Evolutionary conservation across 2,113 vertebrate species (phyloP).

Genomic region (Monopterus albus): DNA sequence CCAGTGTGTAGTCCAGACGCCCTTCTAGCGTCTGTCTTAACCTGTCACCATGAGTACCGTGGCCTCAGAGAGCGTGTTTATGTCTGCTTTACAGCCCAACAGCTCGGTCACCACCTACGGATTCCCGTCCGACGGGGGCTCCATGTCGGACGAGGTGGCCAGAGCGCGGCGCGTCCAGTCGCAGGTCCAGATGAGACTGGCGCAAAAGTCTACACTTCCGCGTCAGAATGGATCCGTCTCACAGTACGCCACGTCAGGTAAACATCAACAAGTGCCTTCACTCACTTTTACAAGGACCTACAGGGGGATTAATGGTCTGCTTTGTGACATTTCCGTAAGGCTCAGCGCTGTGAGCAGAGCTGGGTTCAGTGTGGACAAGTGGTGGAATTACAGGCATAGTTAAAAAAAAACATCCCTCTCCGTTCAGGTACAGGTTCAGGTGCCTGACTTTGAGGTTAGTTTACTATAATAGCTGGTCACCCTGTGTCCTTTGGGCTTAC

Average conservation of each 20-base stretch:
- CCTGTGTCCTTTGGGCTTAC: not conserved
- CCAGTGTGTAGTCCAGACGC: not conserved
- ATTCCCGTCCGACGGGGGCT: conserved; percentile 67
- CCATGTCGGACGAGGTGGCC: conserved; percentile 47
- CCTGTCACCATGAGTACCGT: conserved; percentile 55
- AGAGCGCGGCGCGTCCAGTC: conserved; percentile 75
- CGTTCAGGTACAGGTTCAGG: not conserved
- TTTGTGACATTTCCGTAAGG: not conserved
- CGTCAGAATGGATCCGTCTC: conserved; percentile 69
- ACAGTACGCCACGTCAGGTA: conserved; percentile 78
- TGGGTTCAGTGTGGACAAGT: not conserved
- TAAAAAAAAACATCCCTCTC: no score
- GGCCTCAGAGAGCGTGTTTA: conserved; percentile 71
- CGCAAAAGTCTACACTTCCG: conserved; percentile 77
- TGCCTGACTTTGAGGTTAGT: not conserved
- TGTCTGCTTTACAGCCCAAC: conserved; percentile 80
- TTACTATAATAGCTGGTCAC: not conserved
- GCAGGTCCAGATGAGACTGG: conserved; percentile 80
- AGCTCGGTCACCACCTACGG: conserved; percentile 78
- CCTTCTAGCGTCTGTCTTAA: not conserved
- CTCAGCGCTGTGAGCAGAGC: not conserved
- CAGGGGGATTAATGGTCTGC: not conserved
- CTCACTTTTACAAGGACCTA: no score
- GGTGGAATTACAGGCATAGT: not conserved
- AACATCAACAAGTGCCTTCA: conserved; percentile 4